Conservation (phyloP, 2,113 vertebrate species). For the Astatoreochromis straeleni region DNA sequence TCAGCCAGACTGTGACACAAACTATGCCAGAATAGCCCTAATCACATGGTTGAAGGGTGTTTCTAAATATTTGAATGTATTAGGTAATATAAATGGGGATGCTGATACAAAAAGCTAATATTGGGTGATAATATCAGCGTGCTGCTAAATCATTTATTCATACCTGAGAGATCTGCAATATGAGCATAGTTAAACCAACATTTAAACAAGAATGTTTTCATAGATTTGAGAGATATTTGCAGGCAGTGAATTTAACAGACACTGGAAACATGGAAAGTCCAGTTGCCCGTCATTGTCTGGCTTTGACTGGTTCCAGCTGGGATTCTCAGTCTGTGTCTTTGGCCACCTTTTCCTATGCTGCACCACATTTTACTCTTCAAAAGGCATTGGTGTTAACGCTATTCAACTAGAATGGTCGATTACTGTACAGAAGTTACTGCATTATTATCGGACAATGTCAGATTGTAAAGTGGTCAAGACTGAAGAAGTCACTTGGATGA, state of each 20-base stretch:
- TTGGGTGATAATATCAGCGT: not conserved
- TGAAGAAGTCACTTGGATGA: not conserved
- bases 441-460: not conserved
- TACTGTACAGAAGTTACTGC: not conserved
- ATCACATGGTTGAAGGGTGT: not conserved
- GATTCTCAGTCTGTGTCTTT: not conserved
- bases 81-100: not conserved
- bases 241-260: not conserved
- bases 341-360: not conserved
- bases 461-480: not conserved
- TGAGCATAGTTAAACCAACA: accelerated
- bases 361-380: not conserved
- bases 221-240: not conserved
- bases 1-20: not conserved
- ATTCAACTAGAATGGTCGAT: accelerated
- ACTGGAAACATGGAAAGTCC: not conserved
- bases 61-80: not conserved
- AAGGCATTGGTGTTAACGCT: not conserved
- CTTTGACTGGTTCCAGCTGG: not conserved
- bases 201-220: not conserved
- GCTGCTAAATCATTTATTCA: not conserved
- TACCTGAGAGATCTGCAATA: not conserved
- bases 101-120: not conserved
- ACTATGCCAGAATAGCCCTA: not conserved
- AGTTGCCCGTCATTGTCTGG: accelerated